A percentile compares a stretch with the other conserved stretches of the same genome.
Evolutionary conservation across 92 coral and sea anemone genomes (phyloP).

Genomic region (Metridium senile): DNA sequence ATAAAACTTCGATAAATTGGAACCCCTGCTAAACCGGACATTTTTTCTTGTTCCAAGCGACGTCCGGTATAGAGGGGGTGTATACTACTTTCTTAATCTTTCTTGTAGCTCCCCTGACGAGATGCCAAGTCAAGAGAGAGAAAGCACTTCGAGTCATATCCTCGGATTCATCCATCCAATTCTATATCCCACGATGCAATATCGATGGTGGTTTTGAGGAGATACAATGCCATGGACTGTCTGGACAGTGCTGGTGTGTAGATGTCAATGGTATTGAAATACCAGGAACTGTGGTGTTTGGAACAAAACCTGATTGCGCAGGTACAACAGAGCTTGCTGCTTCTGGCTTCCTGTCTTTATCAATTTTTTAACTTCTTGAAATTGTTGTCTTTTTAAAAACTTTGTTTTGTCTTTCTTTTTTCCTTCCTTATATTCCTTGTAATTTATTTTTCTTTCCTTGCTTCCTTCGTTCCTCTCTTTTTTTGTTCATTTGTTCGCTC

Average conservation of each 20-base stretch:
- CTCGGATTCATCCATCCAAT: conserved; percentile 22
- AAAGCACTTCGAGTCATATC: conserved; percentile 22
- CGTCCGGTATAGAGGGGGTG: too few species aligned
- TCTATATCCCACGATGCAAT: conserved; percentile 71
- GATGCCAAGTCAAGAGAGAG: conserved; percentile 44
- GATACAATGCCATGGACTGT: conserved; percentile 74
- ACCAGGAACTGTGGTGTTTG: conserved; percentile 62
- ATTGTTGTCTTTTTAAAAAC: too few species aligned
- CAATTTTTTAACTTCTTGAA: too few species aligned
- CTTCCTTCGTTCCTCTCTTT: background rate
- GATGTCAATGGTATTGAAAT: conserved; percentile 84
- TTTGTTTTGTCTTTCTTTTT: background rate
- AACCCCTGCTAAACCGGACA: too few species aligned
- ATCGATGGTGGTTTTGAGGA: conserved; percentile 66
- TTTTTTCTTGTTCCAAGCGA: too few species aligned
- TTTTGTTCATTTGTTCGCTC: too few species aligned
- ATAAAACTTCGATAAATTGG: too few species aligned
- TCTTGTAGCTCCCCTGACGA: conserved; percentile 51
- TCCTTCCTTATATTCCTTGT: background rate
- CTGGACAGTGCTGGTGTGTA: conserved; percentile 96
- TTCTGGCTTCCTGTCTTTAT: background rate
- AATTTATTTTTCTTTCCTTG: background rate
- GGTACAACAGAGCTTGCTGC: conserved; percentile 1
- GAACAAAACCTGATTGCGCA: conserved; percentile 70
- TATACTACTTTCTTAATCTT: background rate